A percentile compares a stretch with the other conserved stretches of the same genome.
These are phyloP conservation scores for Trichechus manatus DNA, from an alignment of 2,113 vertebrate genomes.

Conservation along the genomic window DNA sequence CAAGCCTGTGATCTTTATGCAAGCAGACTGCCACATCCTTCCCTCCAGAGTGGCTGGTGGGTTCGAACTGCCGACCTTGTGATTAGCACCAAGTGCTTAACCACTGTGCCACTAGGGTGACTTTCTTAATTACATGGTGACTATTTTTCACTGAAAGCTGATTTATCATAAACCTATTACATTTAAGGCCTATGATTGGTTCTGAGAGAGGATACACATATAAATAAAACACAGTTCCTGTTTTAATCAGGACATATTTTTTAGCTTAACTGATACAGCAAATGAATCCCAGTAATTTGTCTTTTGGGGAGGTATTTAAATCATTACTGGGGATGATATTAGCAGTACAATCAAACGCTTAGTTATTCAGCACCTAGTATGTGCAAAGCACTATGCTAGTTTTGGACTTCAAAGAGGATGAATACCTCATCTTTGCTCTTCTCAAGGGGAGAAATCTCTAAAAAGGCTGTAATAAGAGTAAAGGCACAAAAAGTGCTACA, in stretches of 20 bases:
- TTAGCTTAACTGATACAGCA: conserved; percentile 54
- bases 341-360: neutral
- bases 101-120: neutral
- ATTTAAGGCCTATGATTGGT: conserved; percentile 17
- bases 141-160: conserved; percentile 67
- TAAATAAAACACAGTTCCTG: conserved; percentile 62
- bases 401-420: conserved; percentile 27
- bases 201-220: conserved; percentile 61
- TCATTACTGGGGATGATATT: neutral
- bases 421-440: neutral
- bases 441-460: neutral
- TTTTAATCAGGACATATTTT: conserved; percentile 68
- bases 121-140: conserved; percentile 69
- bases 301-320: conserved; percentile 19
- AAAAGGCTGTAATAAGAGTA: neutral
- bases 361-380: neutral
- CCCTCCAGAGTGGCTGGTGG: neutral
- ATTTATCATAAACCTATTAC: conserved; percentile 66
- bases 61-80: neutral
- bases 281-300: conserved; percentile 38
- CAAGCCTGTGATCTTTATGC: neutral
- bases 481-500: neutral
- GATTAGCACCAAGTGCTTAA: neutral
- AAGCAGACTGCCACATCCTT: neutral
- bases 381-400: neutral